Evolutionary conservation across 2,113 vertebrate genomes (phyloP).

Genomic region (Etheostoma spectabile): DNA sequence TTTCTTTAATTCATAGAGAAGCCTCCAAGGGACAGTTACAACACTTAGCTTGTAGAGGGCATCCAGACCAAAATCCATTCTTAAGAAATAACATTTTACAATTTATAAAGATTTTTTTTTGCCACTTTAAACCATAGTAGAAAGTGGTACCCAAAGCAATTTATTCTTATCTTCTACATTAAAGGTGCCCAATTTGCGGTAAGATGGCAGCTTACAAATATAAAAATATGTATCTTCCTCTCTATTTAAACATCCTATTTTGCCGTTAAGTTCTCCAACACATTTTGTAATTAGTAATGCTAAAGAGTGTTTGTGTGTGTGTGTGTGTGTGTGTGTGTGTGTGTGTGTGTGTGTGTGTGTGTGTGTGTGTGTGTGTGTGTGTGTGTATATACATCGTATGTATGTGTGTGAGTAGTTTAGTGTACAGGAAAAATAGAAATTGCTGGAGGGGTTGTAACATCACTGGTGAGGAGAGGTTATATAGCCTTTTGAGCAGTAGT

Average conservation of each 20-base stretch:
- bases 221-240: background rate
- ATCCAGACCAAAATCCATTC: background rate
- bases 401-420: background rate
- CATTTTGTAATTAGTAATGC: background rate
- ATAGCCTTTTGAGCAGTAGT: constrained; percentile 18
- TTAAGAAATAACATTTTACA: background rate
- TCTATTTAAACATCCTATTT: background rate
- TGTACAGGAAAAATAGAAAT: background rate
- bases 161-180: background rate
- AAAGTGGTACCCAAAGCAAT: background rate
- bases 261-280: background rate
- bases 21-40: background rate
- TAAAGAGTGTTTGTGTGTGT: background rate
- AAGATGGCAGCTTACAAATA: background rate
- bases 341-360: background rate
- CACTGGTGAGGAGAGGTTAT: constrained; percentile 39
- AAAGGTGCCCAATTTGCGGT: background rate
- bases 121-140: background rate
- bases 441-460: constrained; percentile 32
- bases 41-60: too few relatives aligned
- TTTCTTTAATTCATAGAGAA: background rate
- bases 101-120: background rate
- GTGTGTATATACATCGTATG: background rate
- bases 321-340: background rate
- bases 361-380: background rate